phyloP scores from a whole-genome alignment of 1,140 invertebrate species.

The Trichonephila clavata region DNA sequence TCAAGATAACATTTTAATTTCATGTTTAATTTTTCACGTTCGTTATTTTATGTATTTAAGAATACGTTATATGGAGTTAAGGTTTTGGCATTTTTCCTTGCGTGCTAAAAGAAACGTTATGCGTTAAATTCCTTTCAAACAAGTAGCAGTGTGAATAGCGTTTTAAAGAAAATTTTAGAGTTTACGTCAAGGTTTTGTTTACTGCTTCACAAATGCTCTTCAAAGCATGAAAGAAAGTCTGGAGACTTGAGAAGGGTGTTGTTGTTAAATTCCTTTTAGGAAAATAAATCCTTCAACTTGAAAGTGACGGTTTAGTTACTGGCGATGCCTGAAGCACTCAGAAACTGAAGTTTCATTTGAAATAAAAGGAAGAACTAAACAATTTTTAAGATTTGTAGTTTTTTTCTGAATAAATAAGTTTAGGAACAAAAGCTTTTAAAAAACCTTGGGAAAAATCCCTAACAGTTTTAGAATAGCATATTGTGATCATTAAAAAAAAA shows the following conservation, averaged over 20 bases:
- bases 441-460: neutral
- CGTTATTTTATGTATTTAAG: no score
- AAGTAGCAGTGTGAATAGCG: neutral
- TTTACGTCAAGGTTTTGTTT: neutral
- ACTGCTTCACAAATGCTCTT: neutral
- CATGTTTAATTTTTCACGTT: no score
- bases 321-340: neutral
- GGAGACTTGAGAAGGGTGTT: neutral
- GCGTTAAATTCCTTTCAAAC: neutral
- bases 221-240: neutral
- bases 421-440: neutral
- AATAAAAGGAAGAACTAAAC: neutral
- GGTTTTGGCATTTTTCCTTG: neutral
- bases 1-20: no score
- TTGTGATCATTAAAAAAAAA: neutral
- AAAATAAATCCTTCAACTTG: neutral
- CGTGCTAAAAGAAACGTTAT: neutral
- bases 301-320: neutral
- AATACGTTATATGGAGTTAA: neutral
- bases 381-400: neutral
- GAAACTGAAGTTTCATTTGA: neutral
- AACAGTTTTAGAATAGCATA: neutral
- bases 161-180: neutral
- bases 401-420: neutral
- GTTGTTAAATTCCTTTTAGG: neutral